Conservation (phyloP, 2,113 vertebrate genomes). For the Pimephales promelas region DNA sequence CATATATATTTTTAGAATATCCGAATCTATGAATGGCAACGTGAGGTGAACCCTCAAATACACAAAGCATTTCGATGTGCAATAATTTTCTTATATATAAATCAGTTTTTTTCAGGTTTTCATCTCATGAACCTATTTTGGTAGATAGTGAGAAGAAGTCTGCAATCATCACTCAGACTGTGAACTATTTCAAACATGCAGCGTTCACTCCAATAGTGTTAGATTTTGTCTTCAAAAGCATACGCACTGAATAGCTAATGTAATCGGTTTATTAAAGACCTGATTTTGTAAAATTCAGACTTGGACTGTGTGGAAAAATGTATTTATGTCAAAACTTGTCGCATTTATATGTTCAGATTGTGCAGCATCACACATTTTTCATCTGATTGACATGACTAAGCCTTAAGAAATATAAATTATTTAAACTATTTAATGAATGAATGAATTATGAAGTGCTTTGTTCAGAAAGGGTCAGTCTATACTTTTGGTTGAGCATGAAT, state of each 20-base stretch:
- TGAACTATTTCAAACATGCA: conserved; percentile 47
- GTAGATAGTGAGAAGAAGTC: conserved; percentile 43
- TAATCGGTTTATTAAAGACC: conserved; percentile 31
- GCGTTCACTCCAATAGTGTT: conserved; percentile 25
- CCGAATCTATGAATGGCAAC: background rate
- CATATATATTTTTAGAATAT: background rate
- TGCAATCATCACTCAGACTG: conserved; percentile 47
- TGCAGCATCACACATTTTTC: no score
- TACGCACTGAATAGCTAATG: background rate
- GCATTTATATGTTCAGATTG: no score
- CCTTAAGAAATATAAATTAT: background rate
- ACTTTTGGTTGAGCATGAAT: background rate
- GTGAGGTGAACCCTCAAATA: background rate
- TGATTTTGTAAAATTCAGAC: no score
- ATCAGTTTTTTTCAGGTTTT: background rate
- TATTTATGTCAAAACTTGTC: no score
- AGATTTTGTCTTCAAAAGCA: conserved; percentile 35
- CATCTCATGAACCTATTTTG: conserved; percentile 11
- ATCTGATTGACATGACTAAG: no score
- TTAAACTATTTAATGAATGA: background rate
- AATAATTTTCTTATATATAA: background rate
- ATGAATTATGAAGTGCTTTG: background rate
- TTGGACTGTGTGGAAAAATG: no score
- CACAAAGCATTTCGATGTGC: background rate
- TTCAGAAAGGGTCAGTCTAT: background rate